A percentile compares a stretch with the other conserved stretches of the same genome.
phyloP scores from a whole-genome alignment of 2,113 vertebrate species.

The Phoxinus phoxinus region DNA sequence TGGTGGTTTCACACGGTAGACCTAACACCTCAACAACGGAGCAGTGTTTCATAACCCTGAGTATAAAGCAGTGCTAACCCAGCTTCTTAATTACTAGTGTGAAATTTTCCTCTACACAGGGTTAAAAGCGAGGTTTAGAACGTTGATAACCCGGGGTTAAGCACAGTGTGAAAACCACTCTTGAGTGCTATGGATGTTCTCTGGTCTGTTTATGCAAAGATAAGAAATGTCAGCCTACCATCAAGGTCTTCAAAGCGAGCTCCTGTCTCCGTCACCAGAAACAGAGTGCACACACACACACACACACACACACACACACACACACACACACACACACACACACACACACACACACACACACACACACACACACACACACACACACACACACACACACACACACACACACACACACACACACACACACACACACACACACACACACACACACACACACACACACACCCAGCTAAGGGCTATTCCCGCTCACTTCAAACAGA shows the following conservation, averaged over 20 bases:
- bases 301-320: no score
- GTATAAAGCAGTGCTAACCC: no score
- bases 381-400: not conserved
- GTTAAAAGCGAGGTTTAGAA: no score
- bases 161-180: no score
- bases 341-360: not conserved
- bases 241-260: constrained; percentile 36
- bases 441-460: not conserved
- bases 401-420: constrained; percentile 3
- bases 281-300: not conserved
- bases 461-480: constrained; percentile 31
- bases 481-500: constrained; percentile 51
- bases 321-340: not conserved
- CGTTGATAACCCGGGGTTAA: no score
- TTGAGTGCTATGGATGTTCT: not conserved
- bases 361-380: not conserved
- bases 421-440: not conserved
- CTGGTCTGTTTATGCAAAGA: constrained; percentile 3
- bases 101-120: no score
- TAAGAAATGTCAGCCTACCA: constrained; percentile 40
- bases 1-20: no score
- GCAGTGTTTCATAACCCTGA: no score
- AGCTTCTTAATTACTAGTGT: no score
- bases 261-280: not conserved
- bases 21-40: no score